Conservation (phyloP, 2,113 vertebrate species). For the Sisor rabdophorus region DNA sequence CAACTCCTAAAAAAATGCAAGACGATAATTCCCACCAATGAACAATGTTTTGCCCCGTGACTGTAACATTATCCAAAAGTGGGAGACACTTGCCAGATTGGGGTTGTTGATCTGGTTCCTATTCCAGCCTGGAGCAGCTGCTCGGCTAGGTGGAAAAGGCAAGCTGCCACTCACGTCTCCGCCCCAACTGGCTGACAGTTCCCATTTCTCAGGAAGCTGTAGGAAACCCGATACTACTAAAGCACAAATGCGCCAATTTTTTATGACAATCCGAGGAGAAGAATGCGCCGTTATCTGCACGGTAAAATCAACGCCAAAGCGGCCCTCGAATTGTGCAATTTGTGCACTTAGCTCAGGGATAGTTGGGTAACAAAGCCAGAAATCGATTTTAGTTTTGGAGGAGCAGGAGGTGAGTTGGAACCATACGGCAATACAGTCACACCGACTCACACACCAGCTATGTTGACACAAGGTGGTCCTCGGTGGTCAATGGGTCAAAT, state of each 20-base stretch:
- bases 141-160: not conserved
- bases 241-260: constrained; percentile 10
- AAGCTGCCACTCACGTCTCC: constrained; percentile 3
- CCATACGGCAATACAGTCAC: not conserved
- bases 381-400: not conserved
- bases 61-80: constrained; percentile 10
- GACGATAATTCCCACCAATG: no score
- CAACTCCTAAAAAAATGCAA: not conserved
- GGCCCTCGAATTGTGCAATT: not conserved
- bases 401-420: not conserved
- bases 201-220: constrained; percentile 9
- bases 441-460: constrained; percentile 3
- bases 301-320: not conserved
- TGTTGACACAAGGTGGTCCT: constrained; percentile 42
- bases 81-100: constrained; percentile 11
- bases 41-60: not conserved
- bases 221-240: constrained; percentile 11
- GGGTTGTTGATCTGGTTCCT: constrained; percentile 13
- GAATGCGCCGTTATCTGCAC: not conserved
- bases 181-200: constrained; percentile 3
- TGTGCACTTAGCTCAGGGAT: not conserved
- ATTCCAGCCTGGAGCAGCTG: constrained; percentile 7
- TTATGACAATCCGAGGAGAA: constrained; percentile 17
- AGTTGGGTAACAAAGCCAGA: not conserved
- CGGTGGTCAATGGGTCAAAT: constrained; percentile 6